Percentiles rank a stretch among this genome's conserved stretches.
These are phyloP conservation scores for Acanthosepion lycidas DNA, from an alignment of 2,888 invertebrate genomes.

Conservation along the genomic window DNA sequence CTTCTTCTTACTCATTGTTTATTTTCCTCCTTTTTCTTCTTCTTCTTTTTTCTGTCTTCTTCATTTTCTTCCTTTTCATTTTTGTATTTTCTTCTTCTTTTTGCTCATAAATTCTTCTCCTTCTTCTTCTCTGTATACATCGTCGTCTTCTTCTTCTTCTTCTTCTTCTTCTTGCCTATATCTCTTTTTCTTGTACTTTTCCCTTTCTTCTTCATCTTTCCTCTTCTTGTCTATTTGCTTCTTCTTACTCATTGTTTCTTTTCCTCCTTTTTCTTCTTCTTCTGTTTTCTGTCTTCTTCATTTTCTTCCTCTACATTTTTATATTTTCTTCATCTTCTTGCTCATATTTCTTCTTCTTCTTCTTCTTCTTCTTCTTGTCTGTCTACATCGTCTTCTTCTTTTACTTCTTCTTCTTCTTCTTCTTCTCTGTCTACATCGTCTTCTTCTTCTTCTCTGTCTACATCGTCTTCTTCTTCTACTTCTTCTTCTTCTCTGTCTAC, in stretches of 20 bases:
- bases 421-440: background rate
- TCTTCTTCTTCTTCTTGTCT: too few species aligned
- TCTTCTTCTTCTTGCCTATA: background rate
- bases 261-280: background rate
- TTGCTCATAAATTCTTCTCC: background rate
- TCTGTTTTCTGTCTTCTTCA: background rate
- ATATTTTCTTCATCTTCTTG: background rate
- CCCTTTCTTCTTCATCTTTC: too few species aligned
- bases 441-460: background rate
- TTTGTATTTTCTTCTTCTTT: too few species aligned
- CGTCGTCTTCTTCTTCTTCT: background rate
- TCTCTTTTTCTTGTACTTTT: background rate
- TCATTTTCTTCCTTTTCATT: too few species aligned
- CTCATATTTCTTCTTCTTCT: too few species aligned
- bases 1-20: too few species aligned
- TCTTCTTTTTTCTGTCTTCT: background rate
- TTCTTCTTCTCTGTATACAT: background rate
- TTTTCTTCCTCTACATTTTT: background rate
- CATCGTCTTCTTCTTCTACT: rapidly evolving
- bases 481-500: background rate
- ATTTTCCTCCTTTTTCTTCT: too few species aligned
- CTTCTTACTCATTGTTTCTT: background rate
- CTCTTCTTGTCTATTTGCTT: background rate
- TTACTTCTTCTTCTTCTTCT: background rate
- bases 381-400: too few species aligned